A percentile compares a stretch with the other conserved stretches of the same genome.
phyloP scores from a whole-genome alignment of 2,113 vertebrate species.

The Columbina picui region DNA sequence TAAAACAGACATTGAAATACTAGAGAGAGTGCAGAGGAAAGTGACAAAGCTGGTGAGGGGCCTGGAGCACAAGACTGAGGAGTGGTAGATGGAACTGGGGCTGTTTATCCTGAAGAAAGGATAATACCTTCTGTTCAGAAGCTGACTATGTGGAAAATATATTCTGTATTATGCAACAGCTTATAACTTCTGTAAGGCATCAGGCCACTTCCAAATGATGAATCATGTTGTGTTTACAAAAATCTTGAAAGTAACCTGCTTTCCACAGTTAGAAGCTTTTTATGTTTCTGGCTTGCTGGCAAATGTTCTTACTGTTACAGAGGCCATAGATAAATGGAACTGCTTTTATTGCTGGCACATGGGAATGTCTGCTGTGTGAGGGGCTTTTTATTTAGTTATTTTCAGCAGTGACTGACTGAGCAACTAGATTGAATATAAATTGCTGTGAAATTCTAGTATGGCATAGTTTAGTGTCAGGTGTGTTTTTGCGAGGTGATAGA shows the following conservation, averaged over 20 bases:
- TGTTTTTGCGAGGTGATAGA: background rate
- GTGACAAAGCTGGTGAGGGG: too few relatives aligned
- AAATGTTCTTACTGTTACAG: background rate
- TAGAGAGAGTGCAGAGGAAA: too few relatives aligned
- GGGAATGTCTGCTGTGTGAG: background rate
- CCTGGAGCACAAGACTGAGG: too few relatives aligned
- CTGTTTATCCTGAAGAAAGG: too few relatives aligned
- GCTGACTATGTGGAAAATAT: background rate
- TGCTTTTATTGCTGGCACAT: fast-evolving
- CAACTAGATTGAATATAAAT: background rate
- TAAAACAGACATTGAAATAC: too few relatives aligned
- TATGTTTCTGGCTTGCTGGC: background rate
- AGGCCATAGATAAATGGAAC: background rate
- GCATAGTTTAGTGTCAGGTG: background rate
- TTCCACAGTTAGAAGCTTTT: background rate
- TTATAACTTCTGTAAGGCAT: background rate
- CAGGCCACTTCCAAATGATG: background rate
- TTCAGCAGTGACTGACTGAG: background rate
- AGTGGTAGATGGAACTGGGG: too few relatives aligned
- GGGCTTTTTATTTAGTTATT: background rate
- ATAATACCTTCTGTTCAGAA: too few relatives aligned
- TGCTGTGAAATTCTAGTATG: background rate
- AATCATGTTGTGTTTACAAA: background rate
- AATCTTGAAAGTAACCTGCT: background rate
- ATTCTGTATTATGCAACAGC: background rate